A percentile compares a stretch with the other conserved stretches of the same genome.
These are phyloP conservation scores for Lineus longissimus DNA, from an alignment of 1,140 invertebrate species.

Conservation along the genomic window DNA sequence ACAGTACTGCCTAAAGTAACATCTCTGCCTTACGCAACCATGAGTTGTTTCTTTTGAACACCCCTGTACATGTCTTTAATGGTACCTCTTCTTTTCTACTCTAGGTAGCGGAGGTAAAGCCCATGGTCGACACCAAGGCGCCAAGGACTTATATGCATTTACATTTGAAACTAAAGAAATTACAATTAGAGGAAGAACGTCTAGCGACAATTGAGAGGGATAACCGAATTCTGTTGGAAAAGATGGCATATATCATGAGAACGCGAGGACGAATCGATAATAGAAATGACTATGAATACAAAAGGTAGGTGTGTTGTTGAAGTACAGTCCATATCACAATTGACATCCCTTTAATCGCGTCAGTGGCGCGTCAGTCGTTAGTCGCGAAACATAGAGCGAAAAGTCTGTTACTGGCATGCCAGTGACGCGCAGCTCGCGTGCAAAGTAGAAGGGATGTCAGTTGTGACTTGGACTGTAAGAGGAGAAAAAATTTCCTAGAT, in stretches of 20 bases:
- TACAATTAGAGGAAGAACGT: conserved; percentile 52
- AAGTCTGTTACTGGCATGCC: too few species aligned
- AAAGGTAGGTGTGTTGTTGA: conserved; percentile 35
- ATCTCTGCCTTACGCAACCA: too few species aligned
- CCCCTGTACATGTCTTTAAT: too few species aligned
- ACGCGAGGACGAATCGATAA: conserved; percentile 48
- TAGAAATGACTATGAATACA: conserved; percentile 46
- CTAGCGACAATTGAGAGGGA: conserved; percentile 51
- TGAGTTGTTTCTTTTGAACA: too few species aligned
- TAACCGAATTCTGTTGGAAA: conserved; percentile 49
- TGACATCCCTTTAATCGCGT: background rate
- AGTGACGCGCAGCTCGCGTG: too few species aligned
- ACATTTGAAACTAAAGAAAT: conserved; percentile 53
- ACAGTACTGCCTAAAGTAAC: too few species aligned
- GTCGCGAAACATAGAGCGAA: too few species aligned
- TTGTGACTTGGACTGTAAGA: too few species aligned
- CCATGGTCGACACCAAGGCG: conserved; percentile 50
- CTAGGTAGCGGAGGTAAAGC: conserved; percentile 24
- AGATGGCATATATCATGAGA: conserved; percentile 52
- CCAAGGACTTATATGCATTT: conserved; percentile 54
- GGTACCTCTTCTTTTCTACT: background rate
- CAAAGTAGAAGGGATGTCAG: too few species aligned
- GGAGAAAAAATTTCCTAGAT: too few species aligned
- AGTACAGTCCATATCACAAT: background rate
- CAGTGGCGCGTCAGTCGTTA: too few species aligned